Percentiles rank a stretch among this genome's conserved stretches.
These are phyloP conservation scores for Caenorhabditis angaria DNA, from an alignment of 2,888 invertebrate species.

Conservation along the genomic window DNA sequence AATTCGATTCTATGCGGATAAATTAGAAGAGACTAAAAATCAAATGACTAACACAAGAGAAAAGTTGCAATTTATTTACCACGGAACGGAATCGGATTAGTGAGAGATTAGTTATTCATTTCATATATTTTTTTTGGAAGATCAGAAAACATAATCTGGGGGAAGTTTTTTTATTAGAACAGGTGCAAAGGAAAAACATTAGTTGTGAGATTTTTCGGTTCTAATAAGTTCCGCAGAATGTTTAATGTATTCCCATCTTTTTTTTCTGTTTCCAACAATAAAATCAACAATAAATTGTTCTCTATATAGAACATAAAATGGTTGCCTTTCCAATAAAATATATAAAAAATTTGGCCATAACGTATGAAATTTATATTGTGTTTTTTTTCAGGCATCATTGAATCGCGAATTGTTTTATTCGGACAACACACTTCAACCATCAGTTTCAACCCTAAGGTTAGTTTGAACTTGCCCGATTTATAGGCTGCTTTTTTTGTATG, in stretches of 20 bases:
- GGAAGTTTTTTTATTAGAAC: too few species aligned
- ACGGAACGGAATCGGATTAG: too few species aligned
- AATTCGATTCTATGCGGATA: too few species aligned
- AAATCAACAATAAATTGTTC: slow-evolving; percentile 4
- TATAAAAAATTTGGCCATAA: background rate
- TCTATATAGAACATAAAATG: background rate
- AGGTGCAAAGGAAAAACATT: too few species aligned
- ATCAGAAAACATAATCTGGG: too few species aligned
- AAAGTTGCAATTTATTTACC: too few species aligned
- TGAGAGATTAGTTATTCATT: too few species aligned
- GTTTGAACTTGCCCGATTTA: background rate
- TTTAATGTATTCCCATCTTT: background rate
- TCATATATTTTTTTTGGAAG: too few species aligned
- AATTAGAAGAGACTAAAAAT: too few species aligned
- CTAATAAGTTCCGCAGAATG: background rate
- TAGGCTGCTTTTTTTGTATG: background rate
- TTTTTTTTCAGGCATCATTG: slow-evolving; percentile 33
- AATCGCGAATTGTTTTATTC: slow-evolving; percentile 76
- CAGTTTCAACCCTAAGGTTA: slow-evolving; percentile 75
- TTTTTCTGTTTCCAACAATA: background rate
- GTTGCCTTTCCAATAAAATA: background rate
- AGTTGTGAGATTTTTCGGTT: too few species aligned
- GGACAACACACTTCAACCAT: slow-evolving; percentile 75
- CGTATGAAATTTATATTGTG: background rate
- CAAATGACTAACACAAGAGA: too few species aligned